Base-by-base conservation (phyloP, 2,113 vertebrate genomes). In the Corythaixoides concolor region DNA sequence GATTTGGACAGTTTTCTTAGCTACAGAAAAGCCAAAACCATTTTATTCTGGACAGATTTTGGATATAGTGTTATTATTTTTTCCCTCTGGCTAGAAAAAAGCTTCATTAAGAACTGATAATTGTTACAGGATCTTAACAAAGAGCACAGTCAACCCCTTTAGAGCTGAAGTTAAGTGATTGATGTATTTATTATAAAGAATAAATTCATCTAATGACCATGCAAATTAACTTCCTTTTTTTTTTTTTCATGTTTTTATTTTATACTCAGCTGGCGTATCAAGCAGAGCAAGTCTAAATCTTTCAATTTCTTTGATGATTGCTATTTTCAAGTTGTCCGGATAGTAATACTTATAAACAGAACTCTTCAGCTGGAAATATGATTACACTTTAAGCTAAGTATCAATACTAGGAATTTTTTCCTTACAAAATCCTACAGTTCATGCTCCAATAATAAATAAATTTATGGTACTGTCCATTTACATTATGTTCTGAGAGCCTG, bases 1-100 rank as follows among this genome's bases (percentile, higher is more conserved):
- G 4, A 69, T 97, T 97, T 96, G 78, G 84, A 88, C 79, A 55
- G 32, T 74, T 97, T 85, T 90, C 84, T 49, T 94, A 91, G 66
- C 56, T 92, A 88, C 56, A 66, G 85, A 93, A 96, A 79, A 95
- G 83, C 32, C 69, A 89, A 97, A 95, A 93, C 4, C 37, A 88
- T 93, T 97, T 86, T 69, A 63, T 63, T 96, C 91, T 80, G 77
- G 75, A 87, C 26, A 95, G n/a, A 79, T 91, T 97, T 95, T 77
- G 37, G 62, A 90, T 78, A 90, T 19, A 35, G 6, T 30, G 30
- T 8, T 37, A 37, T 69, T 79, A 75, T 89, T 92, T 95, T 95
- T 67, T 63, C 80, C 43, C 28, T 87, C 41, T 83, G 32, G 20
- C 24, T 84, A 92, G 41, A 84, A 94, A 95, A 95, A 82, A 88